These are phyloP conservation scores for Lamellibrachia luymesi DNA, from an alignment of 1,140 invertebrate genomes.

Conservation along the genomic window DNA sequence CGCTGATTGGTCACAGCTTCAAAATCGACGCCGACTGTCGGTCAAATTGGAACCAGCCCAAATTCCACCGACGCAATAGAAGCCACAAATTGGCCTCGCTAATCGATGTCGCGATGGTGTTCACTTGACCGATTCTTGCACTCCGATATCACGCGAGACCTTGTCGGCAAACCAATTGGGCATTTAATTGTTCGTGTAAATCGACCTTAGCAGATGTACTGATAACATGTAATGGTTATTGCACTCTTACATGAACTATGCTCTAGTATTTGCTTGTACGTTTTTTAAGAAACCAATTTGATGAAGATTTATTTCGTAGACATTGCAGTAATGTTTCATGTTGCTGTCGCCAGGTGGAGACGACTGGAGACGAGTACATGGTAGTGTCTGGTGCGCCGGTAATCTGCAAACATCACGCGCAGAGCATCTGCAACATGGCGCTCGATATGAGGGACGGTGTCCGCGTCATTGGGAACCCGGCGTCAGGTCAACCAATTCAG, in stretches of 20 bases:
- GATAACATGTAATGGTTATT: not conserved
- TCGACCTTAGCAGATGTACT: too few relatives aligned
- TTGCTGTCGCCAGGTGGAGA: conserved; percentile 32
- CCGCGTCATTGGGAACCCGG: conserved; percentile 83
- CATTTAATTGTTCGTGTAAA: too few relatives aligned
- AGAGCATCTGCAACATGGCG: conserved; percentile 25
- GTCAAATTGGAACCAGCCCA: too few relatives aligned
- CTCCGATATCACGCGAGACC: too few relatives aligned
- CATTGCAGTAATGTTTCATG: not conserved
- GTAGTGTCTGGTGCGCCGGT: conserved; percentile 62
- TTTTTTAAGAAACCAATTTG: not conserved
- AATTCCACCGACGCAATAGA: too few relatives aligned
- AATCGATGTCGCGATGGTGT: too few relatives aligned
- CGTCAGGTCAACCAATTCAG: conserved; percentile 78
- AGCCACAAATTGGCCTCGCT: too few relatives aligned
- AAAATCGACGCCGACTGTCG: too few relatives aligned
- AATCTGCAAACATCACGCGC: conserved; percentile 58
- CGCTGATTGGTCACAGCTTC: too few relatives aligned
- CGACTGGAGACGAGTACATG: conserved; percentile 39
- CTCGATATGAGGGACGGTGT: conserved; percentile 79
- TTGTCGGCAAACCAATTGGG: too few relatives aligned
- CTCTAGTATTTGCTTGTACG: not conserved
- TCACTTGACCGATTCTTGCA: too few relatives aligned
- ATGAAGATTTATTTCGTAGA: not conserved
- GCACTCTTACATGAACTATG: not conserved